Evolutionary conservation across 2,113 vertebrate genomes (phyloP).

Genomic region (Laticauda laticaudata): DNA sequence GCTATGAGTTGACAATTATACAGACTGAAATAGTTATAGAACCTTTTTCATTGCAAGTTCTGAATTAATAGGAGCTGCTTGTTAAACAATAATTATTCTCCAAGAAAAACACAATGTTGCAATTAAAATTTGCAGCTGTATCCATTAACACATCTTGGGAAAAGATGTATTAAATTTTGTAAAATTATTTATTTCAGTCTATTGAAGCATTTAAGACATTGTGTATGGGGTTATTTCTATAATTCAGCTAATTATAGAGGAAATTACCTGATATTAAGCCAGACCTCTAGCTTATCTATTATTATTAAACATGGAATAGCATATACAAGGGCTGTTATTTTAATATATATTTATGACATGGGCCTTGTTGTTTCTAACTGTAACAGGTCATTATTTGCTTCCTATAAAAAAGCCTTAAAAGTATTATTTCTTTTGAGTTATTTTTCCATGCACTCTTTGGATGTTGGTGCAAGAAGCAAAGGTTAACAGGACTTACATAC

Average conservation of each 20-base stretch:
- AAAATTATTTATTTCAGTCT: not conserved
- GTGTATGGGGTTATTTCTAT: not conserved
- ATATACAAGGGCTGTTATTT: not conserved
- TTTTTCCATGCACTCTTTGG: not conserved
- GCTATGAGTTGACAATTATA: not conserved
- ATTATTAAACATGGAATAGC: too few relatives aligned
- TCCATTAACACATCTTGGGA: conserved; percentile 7
- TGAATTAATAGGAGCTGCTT: conserved; percentile 10
- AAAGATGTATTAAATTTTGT: conserved; percentile 8
- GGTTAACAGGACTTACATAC: not conserved
- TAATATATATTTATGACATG: not conserved
- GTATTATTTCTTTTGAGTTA: not conserved
- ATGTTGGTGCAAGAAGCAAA: not conserved
- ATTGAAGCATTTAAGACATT: not conserved
- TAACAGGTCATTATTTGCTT: not conserved
- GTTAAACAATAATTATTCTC: conserved; percentile 12
- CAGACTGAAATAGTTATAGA: not conserved
- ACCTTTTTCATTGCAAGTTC: not conserved
- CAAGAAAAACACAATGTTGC: conserved; percentile 19
- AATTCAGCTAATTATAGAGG: not conserved
- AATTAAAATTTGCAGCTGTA: conserved; percentile 9
- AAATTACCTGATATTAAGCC: not conserved
- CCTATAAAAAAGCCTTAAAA: not conserved
- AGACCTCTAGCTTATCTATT: not conserved
- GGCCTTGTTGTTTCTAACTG: not conserved